phyloP scores from a whole-genome alignment of 2,113 vertebrate genomes.

The Sinocyclocheilus anophthalmus region DNA sequence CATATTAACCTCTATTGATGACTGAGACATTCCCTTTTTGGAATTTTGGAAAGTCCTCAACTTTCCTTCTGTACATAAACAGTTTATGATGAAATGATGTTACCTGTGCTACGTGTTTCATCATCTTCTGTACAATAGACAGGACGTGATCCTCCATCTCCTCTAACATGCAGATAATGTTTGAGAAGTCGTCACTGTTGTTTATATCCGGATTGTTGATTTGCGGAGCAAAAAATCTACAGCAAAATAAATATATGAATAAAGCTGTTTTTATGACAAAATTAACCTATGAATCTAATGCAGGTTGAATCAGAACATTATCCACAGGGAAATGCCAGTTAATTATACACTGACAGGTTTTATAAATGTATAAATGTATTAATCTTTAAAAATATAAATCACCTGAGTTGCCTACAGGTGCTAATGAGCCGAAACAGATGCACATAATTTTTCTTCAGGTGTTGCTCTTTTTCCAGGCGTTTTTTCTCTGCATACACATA shows the following conservation, averaged over 20 bases:
- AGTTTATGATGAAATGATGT: background rate
- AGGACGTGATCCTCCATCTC: slow-evolving; percentile 49
- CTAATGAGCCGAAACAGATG: slow-evolving; percentile 59
- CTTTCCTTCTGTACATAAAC: background rate
- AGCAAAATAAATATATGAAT: background rate
- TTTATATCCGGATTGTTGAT: background rate
- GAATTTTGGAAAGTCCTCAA: background rate
- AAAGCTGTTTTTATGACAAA: background rate
- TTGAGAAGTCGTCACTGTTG: background rate
- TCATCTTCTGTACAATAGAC: slow-evolving; percentile 16
- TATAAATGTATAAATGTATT: background rate
- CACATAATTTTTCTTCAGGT: slow-evolving; percentile 2
- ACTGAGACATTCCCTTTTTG: background rate
- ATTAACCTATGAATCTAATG: background rate
- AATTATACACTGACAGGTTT: background rate
- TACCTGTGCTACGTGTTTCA: slow-evolving; percentile 52
- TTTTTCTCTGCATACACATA: slow-evolving; percentile 48
- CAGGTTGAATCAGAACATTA: background rate
- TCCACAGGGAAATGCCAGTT: background rate
- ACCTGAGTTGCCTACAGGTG: slow-evolving; percentile 64
- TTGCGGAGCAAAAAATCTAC: slow-evolving; percentile 55
- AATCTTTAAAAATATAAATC: slow-evolving; percentile 20
- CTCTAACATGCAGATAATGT: slow-evolving; percentile 32
- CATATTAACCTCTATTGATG: background rate
- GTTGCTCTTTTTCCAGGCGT: background rate